A percentile compares a stretch with the other conserved stretches of the same genome.
phyloP scores from a whole-genome alignment of 1,140 invertebrate species.

The Daktulosphaira vitifoliae region DNA sequence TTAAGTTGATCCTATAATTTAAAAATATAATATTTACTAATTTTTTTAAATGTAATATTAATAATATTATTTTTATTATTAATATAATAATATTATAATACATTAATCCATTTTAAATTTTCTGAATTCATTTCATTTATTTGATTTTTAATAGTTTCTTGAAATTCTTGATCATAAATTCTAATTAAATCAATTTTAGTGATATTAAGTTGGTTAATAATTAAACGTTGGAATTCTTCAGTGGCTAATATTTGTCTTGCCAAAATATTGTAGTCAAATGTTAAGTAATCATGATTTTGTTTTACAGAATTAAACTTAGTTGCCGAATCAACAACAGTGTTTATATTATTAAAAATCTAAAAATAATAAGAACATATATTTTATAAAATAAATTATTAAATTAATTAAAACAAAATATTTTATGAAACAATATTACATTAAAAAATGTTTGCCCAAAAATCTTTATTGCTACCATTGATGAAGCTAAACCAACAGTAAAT shows the following conservation, averaged over 20 bases:
- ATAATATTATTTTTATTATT: too few relatives aligned
- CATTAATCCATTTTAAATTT: conserved; percentile 30
- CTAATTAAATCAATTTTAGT: conserved; percentile 6
- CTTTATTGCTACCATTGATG: not conserved
- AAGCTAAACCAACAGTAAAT: not conserved
- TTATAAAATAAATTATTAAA: not conserved
- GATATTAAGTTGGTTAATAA: conserved; percentile 17
- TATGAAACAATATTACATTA: conserved; percentile 2
- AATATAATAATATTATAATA: conserved; percentile 1
- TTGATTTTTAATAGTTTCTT: conserved; percentile 6
- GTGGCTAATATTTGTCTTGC: conserved; percentile 11
- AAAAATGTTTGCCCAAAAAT: conserved; percentile 15
- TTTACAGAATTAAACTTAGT: not conserved
- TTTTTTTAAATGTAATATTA: not conserved
- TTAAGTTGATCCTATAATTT: conserved; percentile 8
- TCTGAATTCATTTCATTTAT: conserved; percentile 23
- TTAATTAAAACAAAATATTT: not conserved
- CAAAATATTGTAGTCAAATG: conserved; percentile 25
- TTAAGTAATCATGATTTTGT: not conserved
- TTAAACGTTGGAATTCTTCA: conserved; percentile 18
- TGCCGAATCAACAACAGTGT: not conserved
- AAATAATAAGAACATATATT: not conserved
- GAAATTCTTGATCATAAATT: conserved; percentile 19
- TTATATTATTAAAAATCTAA: conserved; percentile 1
- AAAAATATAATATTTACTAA: not conserved